These are phyloP conservation scores for Dugesia japonica DNA, from an alignment of 2,888 invertebrate genomes.

Conservation along the genomic window DNA sequence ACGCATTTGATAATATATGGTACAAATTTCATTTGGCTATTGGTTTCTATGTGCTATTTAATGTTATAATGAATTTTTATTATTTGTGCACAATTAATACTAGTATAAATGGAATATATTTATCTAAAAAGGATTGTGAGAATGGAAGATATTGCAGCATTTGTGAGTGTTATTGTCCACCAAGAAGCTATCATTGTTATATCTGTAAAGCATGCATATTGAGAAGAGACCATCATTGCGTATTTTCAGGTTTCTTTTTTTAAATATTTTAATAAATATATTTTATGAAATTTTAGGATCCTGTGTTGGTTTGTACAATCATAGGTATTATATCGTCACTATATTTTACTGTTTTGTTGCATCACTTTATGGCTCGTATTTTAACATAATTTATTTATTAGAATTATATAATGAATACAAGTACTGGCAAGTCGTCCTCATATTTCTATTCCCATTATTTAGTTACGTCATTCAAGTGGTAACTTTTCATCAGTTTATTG, in stretches of 20 bases:
- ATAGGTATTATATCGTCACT: conserved; percentile 32
- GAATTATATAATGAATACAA: background rate
- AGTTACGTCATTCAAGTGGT: conserved; percentile 8
- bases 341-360: conserved; percentile 31
- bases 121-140: background rate
- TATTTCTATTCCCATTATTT: conserved; percentile 8
- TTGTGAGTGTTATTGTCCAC: conserved; percentile 58
- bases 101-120: conserved; percentile 20
- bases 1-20: background rate
- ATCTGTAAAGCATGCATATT: conserved; percentile 64
- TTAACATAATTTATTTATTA: conserved; percentile 12
- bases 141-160: conserved; percentile 40
- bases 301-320: conserved; percentile 26
- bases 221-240: conserved; percentile 51
- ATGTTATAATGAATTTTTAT: conserved; percentile 24
- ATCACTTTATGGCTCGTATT: conserved; percentile 21
- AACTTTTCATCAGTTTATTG: conserved; percentile 16
- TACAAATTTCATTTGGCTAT: conserved; percentile 26
- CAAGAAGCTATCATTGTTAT: conserved; percentile 63
- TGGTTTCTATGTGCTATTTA: conserved; percentile 23
- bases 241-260: conserved; percentile 16
- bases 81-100: background rate
- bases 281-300: background rate
- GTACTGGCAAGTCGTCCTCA: background rate
- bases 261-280: background rate